These are phyloP conservation scores for Nothoprocta pentlandii DNA, from an alignment of 2,113 vertebrate species.

Conservation along the genomic window DNA sequence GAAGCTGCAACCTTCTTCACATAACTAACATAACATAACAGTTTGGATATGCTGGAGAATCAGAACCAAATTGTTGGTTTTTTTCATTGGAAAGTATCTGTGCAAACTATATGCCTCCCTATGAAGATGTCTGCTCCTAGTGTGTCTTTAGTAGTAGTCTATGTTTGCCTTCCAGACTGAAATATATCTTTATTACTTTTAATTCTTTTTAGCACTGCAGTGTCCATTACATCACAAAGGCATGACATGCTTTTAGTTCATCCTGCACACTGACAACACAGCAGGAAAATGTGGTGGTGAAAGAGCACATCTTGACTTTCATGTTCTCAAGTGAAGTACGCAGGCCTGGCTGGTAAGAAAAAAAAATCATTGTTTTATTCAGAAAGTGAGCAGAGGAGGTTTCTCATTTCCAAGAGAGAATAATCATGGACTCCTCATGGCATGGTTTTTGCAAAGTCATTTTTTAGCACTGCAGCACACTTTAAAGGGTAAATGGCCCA, in stretches of 20 bases:
- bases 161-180: conserved; percentile 38
- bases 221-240: neutral
- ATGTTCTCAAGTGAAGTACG: neutral
- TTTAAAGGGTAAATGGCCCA: neutral
- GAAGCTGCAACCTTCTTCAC: neutral
- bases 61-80: neutral
- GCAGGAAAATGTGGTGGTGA: neutral
- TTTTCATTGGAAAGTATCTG: neutral
- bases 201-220: conserved; percentile 22
- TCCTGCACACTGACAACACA: conserved; percentile 8
- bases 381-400: neutral
- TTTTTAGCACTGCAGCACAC: neutral
- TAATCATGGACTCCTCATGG: neutral
- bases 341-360: neutral
- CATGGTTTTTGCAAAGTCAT: neutral
- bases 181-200: conserved; percentile 49
- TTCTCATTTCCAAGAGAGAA: neutral
- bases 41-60: neutral
- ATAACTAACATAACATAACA: neutral
- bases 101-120: neutral
- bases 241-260: neutral
- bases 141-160: neutral
- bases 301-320: neutral
- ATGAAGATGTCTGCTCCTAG: neutral
- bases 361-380: neutral